These are phyloP conservation scores for Chloromyia formosa DNA, from an alignment of 2,888 invertebrate genomes.

Conservation along the genomic window DNA sequence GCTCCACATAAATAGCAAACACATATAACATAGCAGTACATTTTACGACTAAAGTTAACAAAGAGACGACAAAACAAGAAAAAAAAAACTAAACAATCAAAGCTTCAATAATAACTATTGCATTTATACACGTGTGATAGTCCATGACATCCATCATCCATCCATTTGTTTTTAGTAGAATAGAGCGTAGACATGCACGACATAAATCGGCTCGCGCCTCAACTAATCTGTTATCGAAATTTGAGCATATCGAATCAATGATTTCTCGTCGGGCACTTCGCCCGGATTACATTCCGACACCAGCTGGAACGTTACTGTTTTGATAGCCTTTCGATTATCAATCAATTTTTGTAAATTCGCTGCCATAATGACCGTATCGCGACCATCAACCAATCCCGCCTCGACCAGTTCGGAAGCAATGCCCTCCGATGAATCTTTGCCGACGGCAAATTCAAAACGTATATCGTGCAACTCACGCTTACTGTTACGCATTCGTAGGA, in stretches of 20 bases:
- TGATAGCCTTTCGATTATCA: conserved; percentile 72
- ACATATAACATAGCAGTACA: too few species aligned
- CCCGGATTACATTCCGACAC: conserved; percentile 75
- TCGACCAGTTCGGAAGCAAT: conserved; percentile 94
- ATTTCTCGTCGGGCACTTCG: conserved; percentile 92
- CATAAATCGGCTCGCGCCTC: too few species aligned
- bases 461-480: conserved; percentile 95
- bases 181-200: too few species aligned
- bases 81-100: too few species aligned
- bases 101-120: too few species aligned
- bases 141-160: too few species aligned
- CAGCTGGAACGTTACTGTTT: conserved; percentile 88
- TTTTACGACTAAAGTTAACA: too few species aligned
- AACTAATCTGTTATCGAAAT: conserved; percentile 88
- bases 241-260: conserved; percentile 96
- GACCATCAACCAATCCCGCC: conserved; percentile 91
- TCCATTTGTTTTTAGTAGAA: too few species aligned
- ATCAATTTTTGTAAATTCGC: conserved; percentile 91
- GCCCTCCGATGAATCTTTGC: conserved; percentile 89
- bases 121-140: too few species aligned
- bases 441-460: conserved; percentile 93
- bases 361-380: conserved; percentile 92
- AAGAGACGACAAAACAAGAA: too few species aligned
- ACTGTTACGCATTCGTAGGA: conserved; percentile 89
- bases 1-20: too few species aligned